phyloP scores from a whole-genome alignment of 2,888 invertebrate genomes.

The Chaetoderma sp. region DNA sequence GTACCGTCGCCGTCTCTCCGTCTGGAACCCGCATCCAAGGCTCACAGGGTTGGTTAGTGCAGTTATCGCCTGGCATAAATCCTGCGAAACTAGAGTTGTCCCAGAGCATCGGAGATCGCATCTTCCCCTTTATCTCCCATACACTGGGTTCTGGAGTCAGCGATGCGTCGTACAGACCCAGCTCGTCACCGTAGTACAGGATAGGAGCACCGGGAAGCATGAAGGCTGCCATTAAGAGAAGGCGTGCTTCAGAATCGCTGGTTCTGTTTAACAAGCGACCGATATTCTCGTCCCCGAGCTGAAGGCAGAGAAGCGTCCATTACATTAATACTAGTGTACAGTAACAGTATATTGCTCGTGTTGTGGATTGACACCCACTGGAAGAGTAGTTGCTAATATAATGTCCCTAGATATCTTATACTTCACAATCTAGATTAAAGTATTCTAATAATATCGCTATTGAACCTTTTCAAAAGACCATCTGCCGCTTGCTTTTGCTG shows the following conservation, averaged over 20 bases:
- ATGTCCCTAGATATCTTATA: too few relatives aligned
- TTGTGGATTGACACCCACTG: too few relatives aligned
- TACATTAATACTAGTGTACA: too few relatives aligned
- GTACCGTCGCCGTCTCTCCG: too few relatives aligned
- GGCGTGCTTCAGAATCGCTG: slow-evolving; percentile 51
- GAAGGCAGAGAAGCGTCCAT: too few relatives aligned
- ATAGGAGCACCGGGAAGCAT: slow-evolving; percentile 87
- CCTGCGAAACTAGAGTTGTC: slow-evolving; percentile 46
- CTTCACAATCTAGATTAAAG: too few relatives aligned
- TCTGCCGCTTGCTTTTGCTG: too few relatives aligned
- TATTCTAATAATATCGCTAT: too few relatives aligned
- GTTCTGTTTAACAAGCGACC: slow-evolving; percentile 42
- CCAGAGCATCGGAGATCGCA: slow-evolving; percentile 63
- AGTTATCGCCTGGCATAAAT: slow-evolving; percentile 42
- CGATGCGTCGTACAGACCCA: slow-evolving; percentile 75
- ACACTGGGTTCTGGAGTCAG: background rate
- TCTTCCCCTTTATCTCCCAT: slow-evolving; percentile 36
- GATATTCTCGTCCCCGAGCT: slow-evolving; percentile 51
- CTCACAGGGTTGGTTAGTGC: slow-evolving; percentile 18
- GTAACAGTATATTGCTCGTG: too few relatives aligned
- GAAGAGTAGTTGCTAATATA: too few relatives aligned
- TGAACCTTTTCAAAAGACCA: too few relatives aligned
- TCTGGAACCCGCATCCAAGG: slow-evolving; percentile 45
- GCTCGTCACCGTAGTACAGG: slow-evolving; percentile 90
- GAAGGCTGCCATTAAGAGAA: slow-evolving; percentile 83